Base-by-base conservation (phyloP, 2,797 vertebrate species). In the Phyllotis vaccarum region DNA sequence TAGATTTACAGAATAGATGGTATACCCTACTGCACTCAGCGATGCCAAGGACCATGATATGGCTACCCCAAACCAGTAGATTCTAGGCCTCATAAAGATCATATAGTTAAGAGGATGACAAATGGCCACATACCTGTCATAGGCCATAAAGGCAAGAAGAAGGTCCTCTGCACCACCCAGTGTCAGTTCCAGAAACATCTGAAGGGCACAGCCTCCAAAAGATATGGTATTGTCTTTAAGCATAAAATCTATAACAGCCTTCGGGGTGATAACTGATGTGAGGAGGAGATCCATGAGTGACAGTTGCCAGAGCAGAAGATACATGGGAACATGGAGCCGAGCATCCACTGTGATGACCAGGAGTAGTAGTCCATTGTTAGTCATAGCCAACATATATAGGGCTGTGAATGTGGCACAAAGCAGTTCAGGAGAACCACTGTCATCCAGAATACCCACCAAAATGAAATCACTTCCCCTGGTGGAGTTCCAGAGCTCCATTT, bases 111-210 rank as follows among this genome's bases (percentile, higher is more conserved):
- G 58, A 49, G 98, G 98, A 81, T 96, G 95, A 91, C 97, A 98
- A 81, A 98, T 97, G 80, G 98, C 98, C 82, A 98, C 97, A 90
- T 98, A 98, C 64, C 97, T 97, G 68, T 98, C 97, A 78, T 97
- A 98, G n/a, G 97, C 97, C 98, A 98, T 98, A 72, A 97, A 96
- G 10, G 97, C 97, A 79, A 98, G 37, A 8, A 98, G 60, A 19
- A 98, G 96, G 40, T 97, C 96, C 54, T 98, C 97, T 40, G 97
- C 92, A 14, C 96, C 89, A 40, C 96, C 97, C 46, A 97, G 72
- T 0, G 68, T 94, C 52, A 98, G 74, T 54, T 87, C 95, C 60
- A 98, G 94, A 6, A 97, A 97, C 93, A 98, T 94, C 96, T 98
- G 98, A 37, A 97, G 49, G 37, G 97, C 90, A 94, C 98, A 98